phyloP scores from a whole-genome alignment of 2,797 vertebrate genomes.

The Agapornis canus region DNA sequence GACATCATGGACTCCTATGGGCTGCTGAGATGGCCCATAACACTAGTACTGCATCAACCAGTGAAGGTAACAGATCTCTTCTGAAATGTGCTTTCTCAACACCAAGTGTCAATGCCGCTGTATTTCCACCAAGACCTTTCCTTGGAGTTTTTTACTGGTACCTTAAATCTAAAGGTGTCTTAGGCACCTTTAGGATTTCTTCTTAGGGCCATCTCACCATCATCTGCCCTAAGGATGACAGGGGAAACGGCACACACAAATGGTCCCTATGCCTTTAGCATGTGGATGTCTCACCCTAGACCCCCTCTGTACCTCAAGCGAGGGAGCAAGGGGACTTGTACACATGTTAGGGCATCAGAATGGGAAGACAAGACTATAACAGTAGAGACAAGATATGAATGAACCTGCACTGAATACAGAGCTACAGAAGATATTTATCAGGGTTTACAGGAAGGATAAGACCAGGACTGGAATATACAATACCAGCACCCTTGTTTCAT shows the following conservation, averaged over 20 bases:
- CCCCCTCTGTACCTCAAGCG: accelerated
- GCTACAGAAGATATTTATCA: background rate
- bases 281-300: background rate
- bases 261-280: background rate
- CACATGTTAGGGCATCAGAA: accelerated
- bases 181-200: background rate
- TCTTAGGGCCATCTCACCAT: background rate
- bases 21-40: background rate
- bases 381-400: background rate
- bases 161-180: background rate
- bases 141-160: background rate
- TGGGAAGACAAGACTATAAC: background rate
- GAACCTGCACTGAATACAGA: background rate
- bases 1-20: background rate
- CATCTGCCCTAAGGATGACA: background rate
- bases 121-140: background rate
- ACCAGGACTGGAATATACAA: background rate
- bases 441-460: background rate
- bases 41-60: background rate
- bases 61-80: background rate
- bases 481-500: background rate
- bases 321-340: background rate
- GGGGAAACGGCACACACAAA: background rate
- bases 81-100: background rate
- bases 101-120: background rate